Base-by-base conservation (phyloP, 2,888 invertebrate species). In the Drosophila diplacantha region DNA sequence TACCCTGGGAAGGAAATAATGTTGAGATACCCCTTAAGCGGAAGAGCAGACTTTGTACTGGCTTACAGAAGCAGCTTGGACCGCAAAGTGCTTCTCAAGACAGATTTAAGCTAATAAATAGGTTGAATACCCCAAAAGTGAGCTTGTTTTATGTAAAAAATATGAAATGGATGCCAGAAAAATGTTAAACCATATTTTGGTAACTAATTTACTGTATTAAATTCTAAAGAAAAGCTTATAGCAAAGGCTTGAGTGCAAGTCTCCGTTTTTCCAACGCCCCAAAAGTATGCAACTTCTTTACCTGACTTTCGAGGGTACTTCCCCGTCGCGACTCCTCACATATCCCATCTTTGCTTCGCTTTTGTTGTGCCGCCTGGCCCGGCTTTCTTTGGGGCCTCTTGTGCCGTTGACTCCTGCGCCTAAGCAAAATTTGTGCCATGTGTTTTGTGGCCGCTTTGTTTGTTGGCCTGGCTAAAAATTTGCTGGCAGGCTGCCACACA, bases 381-480 rank as follows among this genome's bases (percentile, higher is more conserved):
- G 53, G 41, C 54, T 39, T 63, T 49, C 46, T 47, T 62, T 49
- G 39, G 29, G 37, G 29, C 53, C 57, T 32, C 62, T 52, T 61
- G 69, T 57, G 57, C 60, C 71, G 69, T 57, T 69, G 69, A 67
- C 65, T 71, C 55, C 49, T 63, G 65, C 60, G 58, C 50, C 52
- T 66, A 64, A 62, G 61, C 61, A 35, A 62, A 62, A 63, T 51
- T 61, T 54, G 62, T 62, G 62, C 62, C 62, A 63, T 63, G 63
- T 61, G 60, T 61, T 61, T 61, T 58, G 57, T 38, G 56, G 47
- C 47, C 37, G 63, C 63, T 52, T 62, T 65, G 64, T 65, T 66
- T 65, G 65, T 57, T 59, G 66, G 58, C 64, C 44, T 32, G 44
- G 29, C 29, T 44, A 46, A 46, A 66, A 66, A 66, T 58, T 66